Base-by-base conservation (phyloP, 2,888 invertebrate species). In the Dynastes maya region DNA sequence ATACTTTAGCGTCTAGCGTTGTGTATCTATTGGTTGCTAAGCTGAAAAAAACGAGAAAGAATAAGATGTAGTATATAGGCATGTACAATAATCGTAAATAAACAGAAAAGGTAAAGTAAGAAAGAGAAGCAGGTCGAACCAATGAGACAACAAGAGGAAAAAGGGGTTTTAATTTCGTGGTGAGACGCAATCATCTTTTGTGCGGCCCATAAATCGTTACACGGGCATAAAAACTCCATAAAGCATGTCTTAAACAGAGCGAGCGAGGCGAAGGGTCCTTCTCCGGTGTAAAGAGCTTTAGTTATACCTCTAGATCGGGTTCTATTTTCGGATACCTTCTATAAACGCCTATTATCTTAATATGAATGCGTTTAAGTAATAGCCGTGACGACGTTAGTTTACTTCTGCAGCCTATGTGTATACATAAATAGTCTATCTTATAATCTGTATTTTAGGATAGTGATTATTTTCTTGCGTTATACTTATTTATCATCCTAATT, bases 281-380 rank as follows among this genome's bases (percentile, higher is more conserved):
- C 45, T 45, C 45, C 45, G 8, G 70, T 64, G 79, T 77, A 77
- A 80, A 79, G 70, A 70, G 70, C 51, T 70, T 70, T 45, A 45
- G 45, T 45, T 53, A 37, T 53, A 70, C 74, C 71, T 72, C 51
- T 81, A 77, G 79, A 81, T 76, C 76, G 77, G 78, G 68, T 79
- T 81, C 84, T 85, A 86, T 85, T 85, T 85, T 84, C 83, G 53
- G 68, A 27, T 51, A 8, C 45, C 45, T 45, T 45, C 45, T 29
- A 65, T 40, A 84, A 29, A 83, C 80, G 77, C 76, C 81, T 82
- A 82, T 45, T 45, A 45, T 45, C 45, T 45, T 11, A 45, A 45
- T 45, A 45, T 45, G 1, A 45, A 45, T 45, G 45, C 45, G 45
- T 45, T 45, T 45, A 45, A 0, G 11, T 11, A 45, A 45, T 37